Evolutionary conservation across 2,113 vertebrate species (phyloP).

Genomic region (Globicephala melas): DNA sequence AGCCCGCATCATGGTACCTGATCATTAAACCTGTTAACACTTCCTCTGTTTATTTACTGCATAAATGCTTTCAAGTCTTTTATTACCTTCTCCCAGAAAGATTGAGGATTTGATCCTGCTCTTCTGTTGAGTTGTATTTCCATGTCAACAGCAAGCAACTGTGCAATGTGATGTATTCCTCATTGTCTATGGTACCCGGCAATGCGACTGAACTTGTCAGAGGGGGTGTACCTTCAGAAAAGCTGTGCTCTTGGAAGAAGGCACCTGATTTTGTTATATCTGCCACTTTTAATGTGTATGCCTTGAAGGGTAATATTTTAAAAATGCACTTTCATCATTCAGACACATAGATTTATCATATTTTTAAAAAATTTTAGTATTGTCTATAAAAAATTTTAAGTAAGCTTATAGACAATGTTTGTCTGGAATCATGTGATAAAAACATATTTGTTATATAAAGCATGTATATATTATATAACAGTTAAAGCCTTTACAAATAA

Average conservation of each 20-base stretch:
- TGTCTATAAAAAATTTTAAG: neutral
- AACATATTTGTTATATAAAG: neutral
- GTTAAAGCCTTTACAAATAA: slow-evolving; percentile 5
- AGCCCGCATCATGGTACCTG: neutral
- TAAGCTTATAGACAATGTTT: slow-evolving; percentile 9
- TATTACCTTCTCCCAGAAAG: neutral
- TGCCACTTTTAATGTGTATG: neutral
- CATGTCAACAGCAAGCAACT: neutral
- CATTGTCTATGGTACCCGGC: neutral
- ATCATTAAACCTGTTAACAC: neutral
- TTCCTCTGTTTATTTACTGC: neutral
- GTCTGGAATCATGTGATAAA: neutral
- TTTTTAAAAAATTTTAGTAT: neutral
- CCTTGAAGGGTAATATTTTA: neutral
- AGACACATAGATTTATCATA: neutral
- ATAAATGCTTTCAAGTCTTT: neutral
- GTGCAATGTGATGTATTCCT: neutral
- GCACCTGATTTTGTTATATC: neutral
- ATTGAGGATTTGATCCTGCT: neutral
- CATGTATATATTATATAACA: neutral
- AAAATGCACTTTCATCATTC: neutral
- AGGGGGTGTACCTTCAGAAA: neutral
- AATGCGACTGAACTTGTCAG: neutral
- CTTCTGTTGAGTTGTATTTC: neutral
- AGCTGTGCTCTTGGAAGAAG: neutral